Conservation (phyloP, 2,888 invertebrate species). For the Villa cingulata region DNA sequence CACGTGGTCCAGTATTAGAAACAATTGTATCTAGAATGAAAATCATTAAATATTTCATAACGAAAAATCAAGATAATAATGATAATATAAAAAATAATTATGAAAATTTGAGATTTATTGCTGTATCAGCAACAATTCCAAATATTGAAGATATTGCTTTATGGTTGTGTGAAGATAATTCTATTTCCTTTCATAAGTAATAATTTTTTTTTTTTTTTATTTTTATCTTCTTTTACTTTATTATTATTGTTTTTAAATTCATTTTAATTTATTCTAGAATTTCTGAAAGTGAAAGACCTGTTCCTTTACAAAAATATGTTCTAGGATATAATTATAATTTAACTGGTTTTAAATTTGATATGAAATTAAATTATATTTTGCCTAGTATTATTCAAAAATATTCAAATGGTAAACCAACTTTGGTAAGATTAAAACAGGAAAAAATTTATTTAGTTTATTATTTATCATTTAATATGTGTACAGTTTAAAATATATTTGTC, state of each 20-base stretch:
- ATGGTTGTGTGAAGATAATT: slow-evolving; percentile 50
- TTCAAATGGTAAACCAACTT: slow-evolving; percentile 57
- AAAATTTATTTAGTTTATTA: too few relatives aligned
- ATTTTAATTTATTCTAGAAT: slow-evolving; percentile 37
- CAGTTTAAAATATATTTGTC: too few relatives aligned
- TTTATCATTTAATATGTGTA: too few relatives aligned
- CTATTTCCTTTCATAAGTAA: slow-evolving; percentile 7
- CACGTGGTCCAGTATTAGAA: slow-evolving; percentile 61
- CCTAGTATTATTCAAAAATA: slow-evolving; percentile 53
- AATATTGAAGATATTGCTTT: slow-evolving; percentile 61
- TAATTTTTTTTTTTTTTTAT: slow-evolving; percentile 4
- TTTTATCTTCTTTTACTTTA: neutral
- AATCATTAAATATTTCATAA: slow-evolving; percentile 47
- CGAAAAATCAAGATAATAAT: neutral
- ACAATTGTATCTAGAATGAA: slow-evolving; percentile 72
- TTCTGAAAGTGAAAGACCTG: slow-evolving; percentile 58
- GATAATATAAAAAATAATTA: neutral
- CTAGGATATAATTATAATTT: slow-evolving; percentile 49
- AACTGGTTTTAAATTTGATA: slow-evolving; percentile 60
- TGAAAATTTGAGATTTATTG: slow-evolving; percentile 44
- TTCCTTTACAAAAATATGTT: slow-evolving; percentile 56
- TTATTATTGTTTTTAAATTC: neutral
- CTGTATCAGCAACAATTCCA: slow-evolving; percentile 65
- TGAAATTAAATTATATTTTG: slow-evolving; percentile 61
- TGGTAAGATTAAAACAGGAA: too few relatives aligned